Conservation (phyloP, 2,113 vertebrate genomes). For the Alethe diademata region DNA sequence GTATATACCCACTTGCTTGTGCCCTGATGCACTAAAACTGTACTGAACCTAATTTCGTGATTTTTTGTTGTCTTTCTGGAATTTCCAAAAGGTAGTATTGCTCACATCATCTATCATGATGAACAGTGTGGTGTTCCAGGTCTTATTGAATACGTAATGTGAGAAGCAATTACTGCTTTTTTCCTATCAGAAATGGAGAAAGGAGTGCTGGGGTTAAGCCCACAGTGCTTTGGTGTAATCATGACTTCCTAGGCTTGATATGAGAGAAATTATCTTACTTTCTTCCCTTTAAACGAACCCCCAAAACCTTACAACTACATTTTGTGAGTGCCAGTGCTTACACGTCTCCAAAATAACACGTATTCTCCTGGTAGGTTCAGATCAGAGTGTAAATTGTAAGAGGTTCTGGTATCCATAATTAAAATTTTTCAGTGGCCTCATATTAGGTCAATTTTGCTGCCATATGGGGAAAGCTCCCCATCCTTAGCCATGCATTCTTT, state of each 20-base stretch:
- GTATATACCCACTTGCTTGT: not conserved
- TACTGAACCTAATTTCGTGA: not conserved
- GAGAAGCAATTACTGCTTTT: not conserved
- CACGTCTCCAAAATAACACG: rapidly evolving
- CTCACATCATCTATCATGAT: rapidly evolving
- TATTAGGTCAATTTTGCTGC: not conserved
- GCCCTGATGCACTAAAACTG: not conserved
- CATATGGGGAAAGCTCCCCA: not conserved
- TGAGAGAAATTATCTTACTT: not conserved
- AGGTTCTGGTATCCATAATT: not conserved
- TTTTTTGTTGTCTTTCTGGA: not conserved
- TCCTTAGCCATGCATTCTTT: not conserved
- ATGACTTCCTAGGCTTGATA: not conserved
- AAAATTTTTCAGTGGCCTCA: not conserved
- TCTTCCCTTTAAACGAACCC: not conserved
- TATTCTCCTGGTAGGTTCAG: not conserved
- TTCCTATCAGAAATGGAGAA: not conserved
- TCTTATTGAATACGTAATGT: not conserved
- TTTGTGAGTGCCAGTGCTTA: not conserved
- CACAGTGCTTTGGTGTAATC: not conserved
- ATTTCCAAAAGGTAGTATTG: not conserved
- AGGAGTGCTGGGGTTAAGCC: not conserved
- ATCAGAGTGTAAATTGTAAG: not conserved
- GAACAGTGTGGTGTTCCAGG: not conserved
- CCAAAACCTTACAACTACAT: not conserved